A percentile compares a stretch with the other conserved stretches of the same genome.
Evolutionary conservation across 37 sponge, comb jelly and placozoan species (phyloP).

Genomic region (Bolinopsis microptera): DNA sequence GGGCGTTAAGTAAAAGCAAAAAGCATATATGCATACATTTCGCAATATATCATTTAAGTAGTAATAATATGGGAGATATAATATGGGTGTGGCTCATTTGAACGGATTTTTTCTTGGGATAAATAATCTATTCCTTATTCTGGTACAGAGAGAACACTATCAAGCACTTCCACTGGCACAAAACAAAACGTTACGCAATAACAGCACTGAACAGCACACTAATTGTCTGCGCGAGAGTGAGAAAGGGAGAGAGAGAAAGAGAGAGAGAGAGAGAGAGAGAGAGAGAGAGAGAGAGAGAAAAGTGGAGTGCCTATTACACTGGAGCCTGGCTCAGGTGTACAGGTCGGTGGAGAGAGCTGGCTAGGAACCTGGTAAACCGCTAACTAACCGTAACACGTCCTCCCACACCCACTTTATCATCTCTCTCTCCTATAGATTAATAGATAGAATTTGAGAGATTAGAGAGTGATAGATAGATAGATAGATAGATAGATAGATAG

Average conservation of each 20-base stretch:
- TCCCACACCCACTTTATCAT: neutral
- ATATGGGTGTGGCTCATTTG: too few relatives aligned
- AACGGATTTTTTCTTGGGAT: too few relatives aligned
- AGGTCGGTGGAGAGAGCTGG: neutral
- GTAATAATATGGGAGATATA: too few relatives aligned
- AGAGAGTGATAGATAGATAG: too few relatives aligned
- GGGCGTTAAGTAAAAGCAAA: neutral
- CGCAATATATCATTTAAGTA: too few relatives aligned
- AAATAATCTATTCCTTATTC: too few relatives aligned
- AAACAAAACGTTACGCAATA: neutral
- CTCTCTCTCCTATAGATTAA: neutral
- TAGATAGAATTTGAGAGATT: neutral
- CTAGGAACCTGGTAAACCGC: neutral
- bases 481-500: too few relatives aligned
- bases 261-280: slow-evolving; percentile 7
- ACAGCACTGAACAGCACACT: neutral
- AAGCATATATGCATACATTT: neutral
- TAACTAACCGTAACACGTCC: neutral
- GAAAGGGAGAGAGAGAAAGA: neutral
- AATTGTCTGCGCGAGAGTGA: neutral
- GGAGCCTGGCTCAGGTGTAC: too few relatives aligned
- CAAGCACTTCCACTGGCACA: neutral
- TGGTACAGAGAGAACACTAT: too few relatives aligned
- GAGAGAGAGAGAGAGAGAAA: neutral
- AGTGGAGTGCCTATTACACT: neutral